These are phyloP conservation scores for Scrobipalpa costella DNA, from an alignment of 2,888 invertebrate genomes.

Conservation along the genomic window DNA sequence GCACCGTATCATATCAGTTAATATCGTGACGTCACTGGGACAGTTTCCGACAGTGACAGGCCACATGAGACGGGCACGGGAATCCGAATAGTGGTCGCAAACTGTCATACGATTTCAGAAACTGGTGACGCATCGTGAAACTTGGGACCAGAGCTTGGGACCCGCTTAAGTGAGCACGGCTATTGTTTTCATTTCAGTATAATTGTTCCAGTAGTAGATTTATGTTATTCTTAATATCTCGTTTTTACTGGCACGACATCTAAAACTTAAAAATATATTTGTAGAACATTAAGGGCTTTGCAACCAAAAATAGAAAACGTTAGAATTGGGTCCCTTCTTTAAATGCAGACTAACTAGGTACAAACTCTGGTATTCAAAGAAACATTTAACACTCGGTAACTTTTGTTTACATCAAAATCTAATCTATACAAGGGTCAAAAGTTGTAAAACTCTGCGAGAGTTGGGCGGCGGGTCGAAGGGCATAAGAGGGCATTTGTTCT, in stretches of 20 bases:
- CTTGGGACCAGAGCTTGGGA: too few species aligned
- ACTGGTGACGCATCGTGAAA: background rate
- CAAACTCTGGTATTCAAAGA: background rate
- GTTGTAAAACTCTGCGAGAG: background rate
- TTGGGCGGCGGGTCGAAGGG: background rate
- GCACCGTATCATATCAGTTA: too few species aligned
- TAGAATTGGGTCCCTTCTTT: too few species aligned
- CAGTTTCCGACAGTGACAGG: background rate
- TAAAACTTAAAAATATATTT: too few species aligned
- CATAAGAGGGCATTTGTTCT: too few species aligned
- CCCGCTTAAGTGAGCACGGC: background rate
- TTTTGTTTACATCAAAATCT: constrained; percentile 8
- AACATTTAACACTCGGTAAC: background rate
- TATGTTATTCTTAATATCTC: background rate
- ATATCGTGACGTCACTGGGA: background rate
- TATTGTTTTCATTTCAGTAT: background rate
- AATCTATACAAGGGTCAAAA: constrained; percentile 6
- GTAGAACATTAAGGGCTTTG: too few species aligned
- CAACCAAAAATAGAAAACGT: too few species aligned
- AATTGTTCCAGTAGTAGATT: background rate
- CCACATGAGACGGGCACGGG: too few species aligned
- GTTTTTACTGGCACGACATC: too few species aligned
- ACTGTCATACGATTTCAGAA: background rate
- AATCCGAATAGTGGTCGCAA: background rate
- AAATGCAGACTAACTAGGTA: background rate